These are phyloP conservation scores for Axinella damicornis DNA, from an alignment of 37 sponge, comb jelly and placozoan species.

Conservation along the genomic window DNA sequence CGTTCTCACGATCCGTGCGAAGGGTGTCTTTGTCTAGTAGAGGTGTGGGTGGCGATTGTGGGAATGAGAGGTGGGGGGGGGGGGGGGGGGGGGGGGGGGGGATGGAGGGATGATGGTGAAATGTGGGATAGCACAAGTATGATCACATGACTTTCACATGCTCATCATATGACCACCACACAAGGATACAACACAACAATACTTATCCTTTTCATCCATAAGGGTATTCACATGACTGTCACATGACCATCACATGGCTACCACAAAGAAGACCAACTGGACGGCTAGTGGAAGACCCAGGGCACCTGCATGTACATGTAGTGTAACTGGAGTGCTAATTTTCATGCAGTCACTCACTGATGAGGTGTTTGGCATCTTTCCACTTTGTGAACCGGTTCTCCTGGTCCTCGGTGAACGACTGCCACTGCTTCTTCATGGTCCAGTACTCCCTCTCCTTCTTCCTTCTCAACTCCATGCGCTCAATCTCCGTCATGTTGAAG, in stretches of 20 bases:
- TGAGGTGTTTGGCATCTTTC: conserved; percentile 56
- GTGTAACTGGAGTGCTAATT: background rate
- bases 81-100: too few relatives aligned
- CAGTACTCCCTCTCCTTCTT: conserved; percentile 79
- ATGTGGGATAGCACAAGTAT: too few relatives aligned
- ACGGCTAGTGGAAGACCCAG: conserved; percentile 5
- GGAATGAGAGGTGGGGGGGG: too few relatives aligned
- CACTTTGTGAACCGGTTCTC: conserved; percentile 63
- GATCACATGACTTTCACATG: too few relatives aligned
- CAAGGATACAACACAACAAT: too few relatives aligned
- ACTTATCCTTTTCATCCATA: too few relatives aligned
- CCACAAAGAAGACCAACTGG: too few relatives aligned
- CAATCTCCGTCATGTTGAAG: conserved; percentile 73
- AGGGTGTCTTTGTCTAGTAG: conserved; percentile 88
- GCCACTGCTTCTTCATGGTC: conserved; percentile 87
- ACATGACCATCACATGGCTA: too few relatives aligned
- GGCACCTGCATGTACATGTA: background rate
- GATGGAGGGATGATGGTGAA: too few relatives aligned
- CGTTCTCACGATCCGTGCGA: conserved; percentile 84
- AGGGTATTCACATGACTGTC: too few relatives aligned
- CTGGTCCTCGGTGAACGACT: conserved; percentile 72
- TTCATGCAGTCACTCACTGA: conserved; percentile 72
- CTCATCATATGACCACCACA: too few relatives aligned
- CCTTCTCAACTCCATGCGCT: conserved; percentile 70
- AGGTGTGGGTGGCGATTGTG: too few relatives aligned